A percentile compares a stretch with the other conserved stretches of the same genome.
phyloP scores from a whole-genome alignment of 1,140 invertebrate species.

The Teleopsis dalmanni region DNA sequence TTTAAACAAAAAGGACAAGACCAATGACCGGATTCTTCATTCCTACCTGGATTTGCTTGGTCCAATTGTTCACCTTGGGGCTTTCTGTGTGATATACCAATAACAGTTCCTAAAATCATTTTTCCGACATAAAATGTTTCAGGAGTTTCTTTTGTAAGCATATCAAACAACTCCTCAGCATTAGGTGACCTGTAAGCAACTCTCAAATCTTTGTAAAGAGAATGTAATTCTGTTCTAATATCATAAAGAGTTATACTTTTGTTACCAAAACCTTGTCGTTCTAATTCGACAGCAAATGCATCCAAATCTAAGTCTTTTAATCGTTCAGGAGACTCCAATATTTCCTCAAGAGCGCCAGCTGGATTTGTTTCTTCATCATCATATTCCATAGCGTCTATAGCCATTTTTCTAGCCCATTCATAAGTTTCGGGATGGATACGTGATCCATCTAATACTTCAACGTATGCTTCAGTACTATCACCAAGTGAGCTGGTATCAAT shows the following conservation, averaged over 20 bases:
- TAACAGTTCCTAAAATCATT: conserved; percentile 68
- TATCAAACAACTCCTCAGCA: conserved; percentile 84
- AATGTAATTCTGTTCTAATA: conserved; percentile 91
- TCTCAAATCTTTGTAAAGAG: conserved; percentile 91
- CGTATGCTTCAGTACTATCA: conserved; percentile 88
- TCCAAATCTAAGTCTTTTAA: conserved; percentile 96
- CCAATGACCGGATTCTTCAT: conserved; percentile 91
- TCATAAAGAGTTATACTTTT: conserved; percentile 97
- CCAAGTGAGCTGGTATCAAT: conserved; percentile 93
- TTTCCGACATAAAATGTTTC: conserved; percentile 93
- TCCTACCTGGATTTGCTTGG: conserved; percentile 88
- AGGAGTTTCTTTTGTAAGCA: conserved; percentile 93
- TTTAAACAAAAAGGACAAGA: conserved; percentile 96
- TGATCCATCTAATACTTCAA: conserved; percentile 95
- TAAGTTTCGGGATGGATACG: conserved; percentile 98
- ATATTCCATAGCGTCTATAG: conserved; percentile 96
- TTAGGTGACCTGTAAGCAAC: conserved; percentile 70
- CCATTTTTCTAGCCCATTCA: conserved; percentile 99
- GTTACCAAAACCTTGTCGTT: conserved; percentile 92
- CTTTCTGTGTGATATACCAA: conserved; percentile 74
- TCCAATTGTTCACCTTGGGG: conserved; percentile 90
- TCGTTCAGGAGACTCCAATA: conserved; percentile 89
- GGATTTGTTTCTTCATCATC: conserved; percentile 95
- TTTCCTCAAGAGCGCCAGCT: conserved; percentile 93
- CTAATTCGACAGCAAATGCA: conserved; percentile 95